These are phyloP conservation scores for Chrysopa pallens DNA, from an alignment of 1,140 invertebrate species.

Conservation along the genomic window DNA sequence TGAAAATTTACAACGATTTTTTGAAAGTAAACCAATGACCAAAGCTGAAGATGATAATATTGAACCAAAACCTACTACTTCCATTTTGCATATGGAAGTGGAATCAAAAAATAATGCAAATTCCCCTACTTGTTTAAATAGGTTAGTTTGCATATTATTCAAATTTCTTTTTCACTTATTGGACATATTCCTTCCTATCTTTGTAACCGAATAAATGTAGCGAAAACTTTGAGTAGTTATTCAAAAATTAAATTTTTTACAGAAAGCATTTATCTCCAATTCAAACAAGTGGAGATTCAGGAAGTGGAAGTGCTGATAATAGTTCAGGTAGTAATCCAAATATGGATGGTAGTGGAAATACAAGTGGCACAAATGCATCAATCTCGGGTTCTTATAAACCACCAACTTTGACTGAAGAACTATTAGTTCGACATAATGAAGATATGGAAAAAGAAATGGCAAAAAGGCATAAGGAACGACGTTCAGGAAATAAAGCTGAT, in stretches of 20 bases:
- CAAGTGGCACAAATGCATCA: constrained; percentile 20
- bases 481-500: constrained; percentile 28
- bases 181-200: too few species aligned
- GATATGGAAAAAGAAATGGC: constrained; percentile 63
- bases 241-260: not conserved
- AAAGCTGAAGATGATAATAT: constrained; percentile 19
- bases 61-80: not conserved
- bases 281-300: constrained; percentile 28
- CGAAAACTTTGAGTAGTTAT: too few species aligned
- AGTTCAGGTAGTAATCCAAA: constrained; percentile 29
- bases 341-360: constrained; percentile 28
- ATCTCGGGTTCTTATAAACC: constrained; percentile 24
- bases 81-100: too few species aligned
- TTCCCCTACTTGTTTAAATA: too few species aligned
- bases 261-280: constrained; percentile 26
- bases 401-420: constrained; percentile 39
- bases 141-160: too few species aligned
- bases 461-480: constrained; percentile 43
- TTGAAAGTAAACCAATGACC: constrained; percentile 59
- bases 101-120: too few species aligned
- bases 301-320: constrained; percentile 36
- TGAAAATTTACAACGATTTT: constrained; percentile 70
- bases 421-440: constrained; percentile 50
- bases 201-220: too few species aligned
- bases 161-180: too few species aligned